These are phyloP conservation scores for Buphagus erythrorhynchus DNA, from an alignment of 2,797 vertebrate genomes.

Conservation along the genomic window DNA sequence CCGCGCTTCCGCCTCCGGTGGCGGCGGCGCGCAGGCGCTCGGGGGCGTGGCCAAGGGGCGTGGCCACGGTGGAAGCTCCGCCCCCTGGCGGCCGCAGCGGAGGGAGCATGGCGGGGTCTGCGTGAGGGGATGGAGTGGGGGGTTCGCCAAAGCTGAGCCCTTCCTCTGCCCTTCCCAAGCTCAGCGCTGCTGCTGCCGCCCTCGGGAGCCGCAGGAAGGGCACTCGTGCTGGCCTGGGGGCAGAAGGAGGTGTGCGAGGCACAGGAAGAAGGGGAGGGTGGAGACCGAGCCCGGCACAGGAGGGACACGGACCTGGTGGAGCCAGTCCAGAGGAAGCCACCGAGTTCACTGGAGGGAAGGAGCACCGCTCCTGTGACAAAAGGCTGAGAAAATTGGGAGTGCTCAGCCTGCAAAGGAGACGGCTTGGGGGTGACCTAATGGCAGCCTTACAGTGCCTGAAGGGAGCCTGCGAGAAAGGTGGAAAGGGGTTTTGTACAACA, in stretches of 20 bases:
- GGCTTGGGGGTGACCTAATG: neutral
- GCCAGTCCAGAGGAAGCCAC: neutral
- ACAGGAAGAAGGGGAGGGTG: neutral
- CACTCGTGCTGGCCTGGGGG: neutral
- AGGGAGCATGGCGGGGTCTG: rapidly evolving
- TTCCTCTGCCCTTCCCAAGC: rapidly evolving
- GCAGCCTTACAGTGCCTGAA: neutral
- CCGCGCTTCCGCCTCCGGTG: neutral
- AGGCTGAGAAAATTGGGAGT: no score
- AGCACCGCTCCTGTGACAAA: rapidly evolving
- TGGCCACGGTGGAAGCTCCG: neutral
- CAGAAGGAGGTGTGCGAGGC: neutral
- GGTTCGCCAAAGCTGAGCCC: rapidly evolving
- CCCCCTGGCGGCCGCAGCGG: rapidly evolving
- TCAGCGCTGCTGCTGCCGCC: rapidly evolving
- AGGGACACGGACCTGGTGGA: neutral
- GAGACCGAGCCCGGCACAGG: neutral
- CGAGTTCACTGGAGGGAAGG: no score
- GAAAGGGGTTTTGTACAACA: neutral
- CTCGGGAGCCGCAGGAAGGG: neutral
- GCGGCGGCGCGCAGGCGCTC: neutral
- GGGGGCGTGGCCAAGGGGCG: no score
- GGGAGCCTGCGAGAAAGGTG: neutral
- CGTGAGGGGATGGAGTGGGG: rapidly evolving
- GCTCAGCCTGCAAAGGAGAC: neutral